Conservation (phyloP, 2,797 vertebrate genomes). For the Micrastur ruficollis region DNA sequence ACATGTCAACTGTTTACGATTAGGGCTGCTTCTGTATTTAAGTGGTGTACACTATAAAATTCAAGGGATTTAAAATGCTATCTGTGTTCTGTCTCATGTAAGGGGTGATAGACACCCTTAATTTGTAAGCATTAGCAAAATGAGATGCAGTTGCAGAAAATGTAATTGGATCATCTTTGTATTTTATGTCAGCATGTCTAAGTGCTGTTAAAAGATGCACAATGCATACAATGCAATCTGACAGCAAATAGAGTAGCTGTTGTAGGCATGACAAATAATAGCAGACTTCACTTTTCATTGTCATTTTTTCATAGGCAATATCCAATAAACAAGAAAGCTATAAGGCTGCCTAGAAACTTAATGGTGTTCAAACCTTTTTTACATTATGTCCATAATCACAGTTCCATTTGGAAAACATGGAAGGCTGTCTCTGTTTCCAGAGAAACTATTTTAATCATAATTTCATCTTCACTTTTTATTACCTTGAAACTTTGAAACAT, state of each 20-base stretch:
- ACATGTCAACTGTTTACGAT: conserved; percentile 14
- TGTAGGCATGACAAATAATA: conserved; percentile 44
- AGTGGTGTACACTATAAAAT: conserved; percentile 19
- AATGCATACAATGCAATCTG: not conserved
- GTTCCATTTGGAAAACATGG: conserved; percentile 34
- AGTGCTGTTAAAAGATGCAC: conserved; percentile 30
- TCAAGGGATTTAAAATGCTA: conserved; percentile 35
- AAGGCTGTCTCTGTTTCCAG: conserved; percentile 21
- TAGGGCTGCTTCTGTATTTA: conserved; percentile 31
- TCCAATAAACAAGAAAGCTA: conserved; percentile 43
- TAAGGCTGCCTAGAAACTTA: conserved; percentile 22
- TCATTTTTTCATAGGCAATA: conserved; percentile 12
- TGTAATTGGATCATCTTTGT: conserved; percentile 68
- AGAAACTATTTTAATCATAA: conserved; percentile 6
- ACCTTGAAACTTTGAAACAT: not conserved
- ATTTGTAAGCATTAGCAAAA: conserved; percentile 72
- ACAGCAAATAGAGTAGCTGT: conserved; percentile 10
- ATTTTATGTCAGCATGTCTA: conserved; percentile 61
- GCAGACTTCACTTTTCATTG: conserved; percentile 39
- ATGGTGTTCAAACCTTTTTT: conserved; percentile 51
- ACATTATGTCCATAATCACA: conserved; percentile 49
- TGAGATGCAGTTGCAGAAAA: conserved; percentile 64
- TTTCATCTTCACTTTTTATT: not conserved
- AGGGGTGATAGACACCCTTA: conserved; percentile 62
- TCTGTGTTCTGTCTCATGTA: conserved; percentile 5